Evolutionary conservation across 2,797 vertebrate genomes (phyloP), one percentile per base, ranked within the genome.

Genomic region (Emys orbicularis): DNA sequence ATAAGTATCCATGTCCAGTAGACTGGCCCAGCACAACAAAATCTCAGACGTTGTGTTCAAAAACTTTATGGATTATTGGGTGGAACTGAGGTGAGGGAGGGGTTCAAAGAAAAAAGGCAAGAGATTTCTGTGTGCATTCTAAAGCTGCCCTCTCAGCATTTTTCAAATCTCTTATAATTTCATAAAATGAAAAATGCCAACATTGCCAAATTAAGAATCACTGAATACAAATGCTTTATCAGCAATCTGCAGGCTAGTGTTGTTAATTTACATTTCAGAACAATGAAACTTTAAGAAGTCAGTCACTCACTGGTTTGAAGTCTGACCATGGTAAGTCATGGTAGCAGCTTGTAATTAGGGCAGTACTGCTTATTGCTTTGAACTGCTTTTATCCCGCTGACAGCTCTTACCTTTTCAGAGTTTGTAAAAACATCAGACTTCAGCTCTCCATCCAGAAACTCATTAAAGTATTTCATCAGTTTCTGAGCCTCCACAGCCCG

Each of bases 391-490:
- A 98, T 97, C 96, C 95, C 88, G 97, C 94, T 98, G 97, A 97
- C 88, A 97, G 96, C 97, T 83, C 97, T 98, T 97, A 99, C 99
- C 99, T 99, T 99, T 93, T 99, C 99, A 95, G 99, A 99, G 98
- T 99, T 99, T 98, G 99, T 99, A 98, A 99, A 99, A 98, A 99
- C 99, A 90, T 99, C 99, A 96, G 99, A 99, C 98, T 99, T 99
- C 97, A 99, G 98, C 95, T 99, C 99, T 98, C 99, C 99, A 97
- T 99, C 99, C 96, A 99, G 98, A 98, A 99, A 99, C 98, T 99
- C 99, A 95, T 99, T 99, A 98, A 99, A 99, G 98, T 99, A 99
- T 92, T 99, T 99, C 99, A 99, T 99, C 97, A 99, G 98, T 95
- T 99, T 99, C 98, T 99, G 99, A 95, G 99, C 99, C 95, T 99